Percentiles rank a stretch among this genome's conserved stretches.
Evolutionary conservation across 2,888 invertebrate species (phyloP).

Genomic region (Eumacrocentrus americanus): DNA sequence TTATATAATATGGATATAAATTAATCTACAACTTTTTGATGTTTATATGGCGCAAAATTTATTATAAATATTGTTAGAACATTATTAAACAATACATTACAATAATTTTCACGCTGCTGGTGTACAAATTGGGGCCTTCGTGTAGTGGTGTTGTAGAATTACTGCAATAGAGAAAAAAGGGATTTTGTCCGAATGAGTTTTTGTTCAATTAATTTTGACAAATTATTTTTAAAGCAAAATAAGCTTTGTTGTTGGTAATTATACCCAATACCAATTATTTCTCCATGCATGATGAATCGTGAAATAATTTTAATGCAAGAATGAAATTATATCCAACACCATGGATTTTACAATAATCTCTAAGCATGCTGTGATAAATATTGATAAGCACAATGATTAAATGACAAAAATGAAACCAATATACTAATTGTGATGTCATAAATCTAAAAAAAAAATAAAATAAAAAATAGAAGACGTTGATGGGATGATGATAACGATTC

Average conservation of each 20-base stretch:
- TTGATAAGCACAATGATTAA: neutral
- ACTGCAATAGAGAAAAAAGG: slow-evolving; percentile 52
- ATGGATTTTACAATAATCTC: neutral
- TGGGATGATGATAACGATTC: neutral
- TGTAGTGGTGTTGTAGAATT: slow-evolving; percentile 45
- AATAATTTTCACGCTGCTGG: slow-evolving; percentile 51
- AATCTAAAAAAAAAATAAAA: no score
- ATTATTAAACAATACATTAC: slow-evolving; percentile 45
- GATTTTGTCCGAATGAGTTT: slow-evolving; percentile 32
- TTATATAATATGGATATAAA: neutral
- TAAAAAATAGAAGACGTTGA: neutral
- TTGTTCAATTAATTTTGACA: slow-evolving; percentile 10
- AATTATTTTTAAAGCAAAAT: slow-evolving; percentile 7
- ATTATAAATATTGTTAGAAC: slow-evolving; percentile 46
- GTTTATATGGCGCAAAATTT: slow-evolving; percentile 49
- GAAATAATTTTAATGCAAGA: neutral
- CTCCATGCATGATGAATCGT: neutral
- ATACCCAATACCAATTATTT: no score
- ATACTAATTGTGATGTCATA: no score
- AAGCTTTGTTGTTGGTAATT: neutral
- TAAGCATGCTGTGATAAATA: neutral
- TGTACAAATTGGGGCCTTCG: slow-evolving; percentile 49
- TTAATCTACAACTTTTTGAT: slow-evolving; percentile 1
- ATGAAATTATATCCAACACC: neutral
- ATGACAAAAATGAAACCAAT: no score